Evolutionary conservation across 1,140 invertebrate genomes (phyloP), one percentile per base, ranked within the genome.

Genomic region (Procambarus virginalis): DNA sequence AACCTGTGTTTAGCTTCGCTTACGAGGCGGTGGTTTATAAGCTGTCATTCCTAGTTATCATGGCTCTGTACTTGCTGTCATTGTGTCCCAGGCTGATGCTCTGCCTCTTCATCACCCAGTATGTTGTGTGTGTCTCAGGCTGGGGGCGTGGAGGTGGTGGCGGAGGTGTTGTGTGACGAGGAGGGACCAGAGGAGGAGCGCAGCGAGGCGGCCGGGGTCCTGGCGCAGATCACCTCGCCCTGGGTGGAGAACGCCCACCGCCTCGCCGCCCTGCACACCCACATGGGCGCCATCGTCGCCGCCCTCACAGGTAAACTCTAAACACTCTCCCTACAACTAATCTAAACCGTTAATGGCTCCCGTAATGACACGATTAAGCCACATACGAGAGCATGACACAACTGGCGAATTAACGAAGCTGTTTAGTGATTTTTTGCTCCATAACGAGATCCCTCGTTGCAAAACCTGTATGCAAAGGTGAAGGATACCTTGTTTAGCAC

Each of bases 171-270:
- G 1, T 95, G 96, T 1, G 97, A 97, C 91, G 96, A 97, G 22
- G 93, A 98, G 9, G 94, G 93, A 0, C 94, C 95, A 14, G 97
- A 97, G 93, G 95, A 95, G 1, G 96, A 97, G 93, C 94, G 95
- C 83, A 94, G 96, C 0, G 97, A 98, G 94, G 97, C 97, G 2
- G 96, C 97, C 4, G 97, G 97, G 0, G 95, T 98, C 2, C 94
- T 98, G 3, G 97, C 97, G 1, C 97, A 98, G 94, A 96, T 98
- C 92, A 98, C 97, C 0, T 97, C 97, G 75, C 97, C 97, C 5
- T 97, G 97, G 96, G 95, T 98, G 2, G 95, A 97, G 60, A 96
- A 96, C 70, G 96, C 96, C 92, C 95, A 96, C 91, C 95, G 95
- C 88, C 94, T 97, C 12, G 94, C 95, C 34, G 95, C 96, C 12